Base-by-base conservation (phyloP, 2,797 vertebrate species). In the Anguilla obscura region DNA sequence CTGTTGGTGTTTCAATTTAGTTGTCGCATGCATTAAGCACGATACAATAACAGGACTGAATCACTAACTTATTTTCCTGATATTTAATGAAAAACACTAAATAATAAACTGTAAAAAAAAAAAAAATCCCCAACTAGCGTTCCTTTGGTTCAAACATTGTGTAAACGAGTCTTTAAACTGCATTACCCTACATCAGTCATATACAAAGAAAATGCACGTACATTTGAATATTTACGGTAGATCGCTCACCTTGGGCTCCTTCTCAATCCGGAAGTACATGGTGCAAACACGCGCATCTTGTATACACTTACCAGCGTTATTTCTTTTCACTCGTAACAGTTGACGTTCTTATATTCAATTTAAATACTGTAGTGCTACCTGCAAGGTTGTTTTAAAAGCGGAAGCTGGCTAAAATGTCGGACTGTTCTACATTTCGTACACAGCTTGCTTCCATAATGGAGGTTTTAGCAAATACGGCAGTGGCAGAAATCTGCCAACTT, bases 361-460 rank as follows among this genome's bases (percentile, higher is more conserved):
- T 30, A 12, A 33, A 14, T 1, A 14, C 30, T 33, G 4, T 36
- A 30, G 69, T 30, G 30, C 27, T 74, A 30, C 30, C 33, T 3
- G 69, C 0, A 33, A 74, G 30, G 69, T 30, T 33, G 1, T 18
- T 79, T 24, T 71, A 30, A 71, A 84, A 84, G 33, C 12, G n/a
- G 24, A 45, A 69, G n/a, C 69, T 50, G 58, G 21, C 36, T 52
- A 71, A 27, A 18, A 92, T 92, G 91, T 85, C 63, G 33, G 85
- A 21, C 21, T 84, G 1, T 40, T 86, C 69, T 24, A 80, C 83
- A 50, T 85, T 92, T 54, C 91, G 89, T 85, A 36, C 87, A 9
- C 91, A 91, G 86, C 87, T 92, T 16, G 90, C 89, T 1, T 90
- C 92, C 84, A 89, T 92, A 84, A 89, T 92, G 90, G 92, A 92